Evolutionary conservation across 2,113 vertebrate genomes (phyloP).

Genomic region (Xiphias gladius): DNA sequence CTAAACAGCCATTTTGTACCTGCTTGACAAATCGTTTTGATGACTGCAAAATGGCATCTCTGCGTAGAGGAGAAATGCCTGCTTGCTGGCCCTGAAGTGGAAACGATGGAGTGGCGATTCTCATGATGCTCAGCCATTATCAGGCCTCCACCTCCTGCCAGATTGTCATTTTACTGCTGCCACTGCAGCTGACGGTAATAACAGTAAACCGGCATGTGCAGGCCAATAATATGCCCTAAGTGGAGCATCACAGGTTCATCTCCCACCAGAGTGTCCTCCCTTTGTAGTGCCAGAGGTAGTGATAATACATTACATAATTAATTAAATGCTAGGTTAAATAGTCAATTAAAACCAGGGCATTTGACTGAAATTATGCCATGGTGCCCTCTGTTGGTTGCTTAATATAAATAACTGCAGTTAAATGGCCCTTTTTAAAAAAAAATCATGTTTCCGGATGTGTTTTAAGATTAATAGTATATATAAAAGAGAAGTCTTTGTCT

Average conservation of each 20-base stretch:
- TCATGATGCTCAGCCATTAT: background rate
- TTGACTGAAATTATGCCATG: background rate
- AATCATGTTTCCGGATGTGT: background rate
- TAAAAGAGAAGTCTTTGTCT: background rate
- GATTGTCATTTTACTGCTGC: background rate
- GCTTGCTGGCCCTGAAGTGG: background rate
- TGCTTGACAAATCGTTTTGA: background rate
- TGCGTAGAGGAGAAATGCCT: background rate
- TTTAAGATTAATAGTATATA: background rate
- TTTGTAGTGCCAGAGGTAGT: background rate
- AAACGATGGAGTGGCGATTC: background rate
- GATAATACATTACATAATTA: constrained; percentile 1
- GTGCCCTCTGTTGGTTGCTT: constrained; percentile 60
- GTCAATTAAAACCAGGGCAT: background rate
- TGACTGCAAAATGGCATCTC: background rate
- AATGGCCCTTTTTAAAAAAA: background rate
- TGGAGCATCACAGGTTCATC: constrained; percentile 6
- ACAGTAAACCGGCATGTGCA: background rate
- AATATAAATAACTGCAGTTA: background rate
- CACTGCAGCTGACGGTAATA: background rate
- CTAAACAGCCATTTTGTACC: background rate
- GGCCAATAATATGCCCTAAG: constrained; percentile 8
- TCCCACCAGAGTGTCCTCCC: background rate
- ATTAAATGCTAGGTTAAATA: constrained; percentile 6
- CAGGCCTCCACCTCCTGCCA: background rate